Evolutionary conservation across 2,888 invertebrate genomes (phyloP).

Genomic region (Anagyrus pseudococci): DNA sequence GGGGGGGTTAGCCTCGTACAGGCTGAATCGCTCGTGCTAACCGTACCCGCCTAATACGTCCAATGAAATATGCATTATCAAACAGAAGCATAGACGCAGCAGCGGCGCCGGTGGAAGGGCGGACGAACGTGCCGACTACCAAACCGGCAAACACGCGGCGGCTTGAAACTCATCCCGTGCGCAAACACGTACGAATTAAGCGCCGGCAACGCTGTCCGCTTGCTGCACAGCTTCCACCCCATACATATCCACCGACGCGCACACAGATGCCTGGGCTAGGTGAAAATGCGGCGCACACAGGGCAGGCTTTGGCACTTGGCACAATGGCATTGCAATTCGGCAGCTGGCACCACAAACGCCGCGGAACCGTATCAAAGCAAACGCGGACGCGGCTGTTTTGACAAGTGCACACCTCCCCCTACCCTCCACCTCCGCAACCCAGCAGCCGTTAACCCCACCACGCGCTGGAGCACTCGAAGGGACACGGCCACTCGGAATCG

Average conservation of each 20-base stretch:
- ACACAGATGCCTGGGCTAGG: no score
- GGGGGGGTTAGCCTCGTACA: no score
- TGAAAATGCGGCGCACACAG: no score
- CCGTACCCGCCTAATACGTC: conserved; percentile 9
- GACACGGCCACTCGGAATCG: conserved; percentile 24
- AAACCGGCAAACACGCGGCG: not conserved
- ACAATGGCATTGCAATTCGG: conserved; percentile 10
- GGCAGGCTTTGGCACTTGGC: not conserved
- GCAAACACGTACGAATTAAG: conserved; percentile 24
- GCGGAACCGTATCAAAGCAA: conserved; percentile 23
- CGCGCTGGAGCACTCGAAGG: conserved; percentile 8
- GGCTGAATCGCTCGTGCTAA: not conserved
- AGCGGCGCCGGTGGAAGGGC: not conserved
- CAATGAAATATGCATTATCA: conserved; percentile 29
- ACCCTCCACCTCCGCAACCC: no score
- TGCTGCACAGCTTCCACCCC: no score
- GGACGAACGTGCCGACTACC: not conserved
- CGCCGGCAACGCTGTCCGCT: no score
- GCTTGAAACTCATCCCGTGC: conserved; percentile 23
- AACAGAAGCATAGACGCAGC: conserved; percentile 14
- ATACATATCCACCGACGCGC: no score
- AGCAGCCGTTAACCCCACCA: not conserved
- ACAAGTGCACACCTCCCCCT: conserved; percentile 26
- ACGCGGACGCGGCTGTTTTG: conserved; percentile 28
- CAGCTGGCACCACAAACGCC: not conserved